Percentiles rank a stretch among this genome's conserved stretches.
Conservation (phyloP, 92 coral and sea anemone genomes). For the Parazoanthus atlanticus region DNA sequence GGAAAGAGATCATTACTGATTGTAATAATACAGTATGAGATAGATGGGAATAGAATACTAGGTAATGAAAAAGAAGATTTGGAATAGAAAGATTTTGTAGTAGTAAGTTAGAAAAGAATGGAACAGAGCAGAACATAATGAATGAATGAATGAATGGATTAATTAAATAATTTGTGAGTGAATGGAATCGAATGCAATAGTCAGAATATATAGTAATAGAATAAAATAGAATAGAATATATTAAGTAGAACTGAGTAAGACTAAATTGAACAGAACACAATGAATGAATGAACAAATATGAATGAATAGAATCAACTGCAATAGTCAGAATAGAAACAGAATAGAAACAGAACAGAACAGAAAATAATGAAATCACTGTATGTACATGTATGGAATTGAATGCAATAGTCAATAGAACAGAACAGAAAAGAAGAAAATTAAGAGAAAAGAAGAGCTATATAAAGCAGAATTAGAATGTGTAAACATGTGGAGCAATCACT, state of each 20-base stretch:
- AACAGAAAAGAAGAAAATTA: background rate
- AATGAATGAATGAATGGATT: too few species aligned
- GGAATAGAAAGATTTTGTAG: background rate
- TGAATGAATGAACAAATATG: background rate
- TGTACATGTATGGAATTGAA: too few species aligned
- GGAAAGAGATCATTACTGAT: background rate
- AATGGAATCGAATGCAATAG: too few species aligned
- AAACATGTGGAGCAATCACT: background rate
- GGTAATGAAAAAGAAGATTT: background rate
- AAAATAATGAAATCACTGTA: too few species aligned
- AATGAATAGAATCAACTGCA: too few species aligned
- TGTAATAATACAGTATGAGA: background rate
- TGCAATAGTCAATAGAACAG: too few species aligned
- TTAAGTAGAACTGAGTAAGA: too few species aligned
- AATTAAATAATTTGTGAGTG: background rate
- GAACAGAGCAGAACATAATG: background rate
- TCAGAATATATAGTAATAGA: too few species aligned
- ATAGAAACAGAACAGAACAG: too few species aligned
- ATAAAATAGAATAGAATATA: too few species aligned
- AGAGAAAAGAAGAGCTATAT: background rate
- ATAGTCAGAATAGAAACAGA: too few species aligned
- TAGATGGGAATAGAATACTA: background rate
- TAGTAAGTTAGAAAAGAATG: background rate
- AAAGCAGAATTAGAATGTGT: background rate
- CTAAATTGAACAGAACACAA: too few species aligned